Evolutionary conservation across 2,888 invertebrate genomes (phyloP), one percentile per base, ranked within the genome.

Genomic region (Eurytoma adleriae): DNA sequence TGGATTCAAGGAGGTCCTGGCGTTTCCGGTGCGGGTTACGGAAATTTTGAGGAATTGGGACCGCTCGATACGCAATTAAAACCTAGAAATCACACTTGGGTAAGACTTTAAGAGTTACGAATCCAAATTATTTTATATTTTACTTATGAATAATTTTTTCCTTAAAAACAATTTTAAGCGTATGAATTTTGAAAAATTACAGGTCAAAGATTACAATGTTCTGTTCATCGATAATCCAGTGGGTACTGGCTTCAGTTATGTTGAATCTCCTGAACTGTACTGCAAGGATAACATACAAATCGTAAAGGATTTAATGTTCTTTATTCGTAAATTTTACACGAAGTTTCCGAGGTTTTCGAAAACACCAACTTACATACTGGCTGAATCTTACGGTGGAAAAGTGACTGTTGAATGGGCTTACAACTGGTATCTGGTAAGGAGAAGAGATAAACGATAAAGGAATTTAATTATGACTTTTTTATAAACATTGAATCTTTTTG

Each of bases 341-440:
- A 89, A 91, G 16, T 92, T 95, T 87, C 93, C 95, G 0, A 93
- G 94, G 86, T 97, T 97, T 87, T 92, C 93, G 89, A 92, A 91
- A 16, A 93, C 95, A 0, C 95, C 96, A 0, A 91, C 96, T 59
- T 97, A 97, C 88, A 96, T 98, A 82, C 96, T 96, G 86, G 95
- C 95, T 18, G 97, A 98, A 90, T 97, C 97, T 0, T 98, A 98
- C 89, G 98, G 98, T 18, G 97, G 97, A 2, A 98, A 98, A 92
- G 97, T 97, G 96, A 95, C 96, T 0, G 94, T 95, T 0, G 96
- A 96, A 86, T 97, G 97, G 89, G 96, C 95, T 13, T 89, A 91
- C 13, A 61, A 83, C 16, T 92, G 94, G 89, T 88, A 91, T 75
- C 91, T 93, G 90, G 94, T 94, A 87, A 84, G 59, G 30, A 64